Evolutionary conservation across 2,888 invertebrate genomes (phyloP).

Genomic region (Euproctis similis): DNA sequence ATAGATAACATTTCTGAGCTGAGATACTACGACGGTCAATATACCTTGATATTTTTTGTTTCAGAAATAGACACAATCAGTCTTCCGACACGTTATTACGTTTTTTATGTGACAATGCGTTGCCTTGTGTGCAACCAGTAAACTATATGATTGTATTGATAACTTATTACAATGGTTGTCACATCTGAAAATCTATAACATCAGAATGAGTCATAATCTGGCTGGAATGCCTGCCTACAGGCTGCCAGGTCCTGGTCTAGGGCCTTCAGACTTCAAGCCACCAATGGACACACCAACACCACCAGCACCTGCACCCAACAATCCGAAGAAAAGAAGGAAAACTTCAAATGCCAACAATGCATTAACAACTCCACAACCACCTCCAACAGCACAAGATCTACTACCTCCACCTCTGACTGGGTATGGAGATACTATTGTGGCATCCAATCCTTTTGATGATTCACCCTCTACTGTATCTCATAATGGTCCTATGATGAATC

Average conservation of each 20-base stretch:
- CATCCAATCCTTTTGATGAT: constrained; percentile 96
- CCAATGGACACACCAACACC: constrained; percentile 81
- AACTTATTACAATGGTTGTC: constrained; percentile 50
- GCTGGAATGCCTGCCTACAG: constrained; percentile 87
- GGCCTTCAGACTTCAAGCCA: constrained; percentile 83
- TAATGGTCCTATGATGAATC: constrained; percentile 78
- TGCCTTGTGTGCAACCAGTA: constrained; percentile 50
- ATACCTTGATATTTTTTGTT: constrained; percentile 44
- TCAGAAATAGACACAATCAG: constrained; percentile 67
- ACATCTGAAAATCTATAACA: constrained; percentile 53
- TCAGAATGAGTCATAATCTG: constrained; percentile 86
- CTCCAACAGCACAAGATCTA: constrained; percentile 84
- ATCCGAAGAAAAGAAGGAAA: constrained; percentile 91
- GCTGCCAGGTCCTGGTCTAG: constrained; percentile 83
- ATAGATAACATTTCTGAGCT: too few relatives aligned
- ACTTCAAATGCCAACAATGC: constrained; percentile 83
- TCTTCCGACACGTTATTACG: constrained; percentile 58
- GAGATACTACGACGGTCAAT: too few relatives aligned
- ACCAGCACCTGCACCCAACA: constrained; percentile 86
- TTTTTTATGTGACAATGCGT: constrained; percentile 61
- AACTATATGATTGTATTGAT: constrained; percentile 32
- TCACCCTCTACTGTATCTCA: constrained; percentile 80
- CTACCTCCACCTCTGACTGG: constrained; percentile 91
- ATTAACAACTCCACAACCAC: constrained; percentile 78
- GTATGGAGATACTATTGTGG: constrained; percentile 94